These are phyloP conservation scores for Galeopsomyia nigrocyanea DNA, from an alignment of 2,888 invertebrate species.

Conservation along the genomic window DNA sequence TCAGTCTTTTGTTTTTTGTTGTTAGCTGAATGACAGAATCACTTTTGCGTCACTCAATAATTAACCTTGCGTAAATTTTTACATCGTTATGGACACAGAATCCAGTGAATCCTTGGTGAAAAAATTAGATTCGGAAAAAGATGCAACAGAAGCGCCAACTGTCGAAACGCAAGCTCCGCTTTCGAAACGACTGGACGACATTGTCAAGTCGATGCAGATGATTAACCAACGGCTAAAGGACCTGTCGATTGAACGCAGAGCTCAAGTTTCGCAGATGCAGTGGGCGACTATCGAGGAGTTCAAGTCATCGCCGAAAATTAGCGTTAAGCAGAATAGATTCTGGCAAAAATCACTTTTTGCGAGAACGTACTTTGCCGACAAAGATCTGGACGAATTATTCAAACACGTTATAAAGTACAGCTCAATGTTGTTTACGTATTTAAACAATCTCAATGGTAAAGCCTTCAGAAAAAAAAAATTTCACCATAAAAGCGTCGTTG, in stretches of 20 bases:
- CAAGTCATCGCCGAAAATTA: not conserved
- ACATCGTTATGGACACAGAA: constrained; percentile 1
- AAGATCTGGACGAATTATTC: constrained; percentile 58
- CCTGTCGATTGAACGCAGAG: constrained; percentile 59
- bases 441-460: constrained; percentile 58
- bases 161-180: not conserved
- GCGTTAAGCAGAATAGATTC: constrained; percentile 40
- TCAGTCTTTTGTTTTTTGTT: too few relatives aligned
- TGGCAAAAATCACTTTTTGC: constrained; percentile 57
- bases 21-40: too few relatives aligned
- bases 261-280: constrained; percentile 58
- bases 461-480: too few relatives aligned
- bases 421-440: constrained; percentile 55
- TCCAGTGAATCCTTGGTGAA: not conserved
- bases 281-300: constrained; percentile 50
- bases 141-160: not conserved
- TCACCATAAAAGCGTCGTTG: too few relatives aligned
- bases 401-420: constrained; percentile 54
- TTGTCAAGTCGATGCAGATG: constrained; percentile 53
- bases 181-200: constrained; percentile 52
- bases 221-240: constrained; percentile 59
- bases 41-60: too few relatives aligned
- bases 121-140: too few relatives aligned
- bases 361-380: constrained; percentile 59
- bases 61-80: not conserved